Evolutionary conservation across 2,888 invertebrate genomes (phyloP).

Genomic region (Trachelus troglodyta): DNA sequence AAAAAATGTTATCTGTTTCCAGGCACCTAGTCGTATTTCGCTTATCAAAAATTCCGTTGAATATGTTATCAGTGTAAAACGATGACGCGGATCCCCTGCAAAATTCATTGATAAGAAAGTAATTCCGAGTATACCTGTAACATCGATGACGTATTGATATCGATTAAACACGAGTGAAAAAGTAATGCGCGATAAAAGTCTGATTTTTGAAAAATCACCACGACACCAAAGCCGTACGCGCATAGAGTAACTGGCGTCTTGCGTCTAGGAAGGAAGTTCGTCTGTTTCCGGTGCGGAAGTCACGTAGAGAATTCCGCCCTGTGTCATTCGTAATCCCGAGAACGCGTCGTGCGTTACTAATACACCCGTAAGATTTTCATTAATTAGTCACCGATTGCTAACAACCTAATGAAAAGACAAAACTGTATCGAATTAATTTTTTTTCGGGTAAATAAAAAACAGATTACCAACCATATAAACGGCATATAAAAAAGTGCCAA

Average conservation of each 20-base stretch:
- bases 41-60: background rate
- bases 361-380: too few relatives aligned
- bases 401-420: too few relatives aligned
- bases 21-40: background rate
- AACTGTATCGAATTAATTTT: fast-evolving
- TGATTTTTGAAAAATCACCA: background rate
- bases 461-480: background rate
- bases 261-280: background rate
- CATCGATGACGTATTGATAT: background rate
- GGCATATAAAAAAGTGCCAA: background rate
- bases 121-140: too few relatives aligned
- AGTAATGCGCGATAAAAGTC: too few relatives aligned
- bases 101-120: too few relatives aligned
- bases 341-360: background rate
- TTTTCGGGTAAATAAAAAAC: background rate
- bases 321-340: background rate
- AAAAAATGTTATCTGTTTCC: background rate
- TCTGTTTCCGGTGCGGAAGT: constrained; percentile 3
- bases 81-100: background rate
- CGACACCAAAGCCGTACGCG: background rate
- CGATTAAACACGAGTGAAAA: background rate
- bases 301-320: background rate
- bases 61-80: background rate
- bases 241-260: background rate
- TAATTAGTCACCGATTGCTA: too few relatives aligned